Evolutionary conservation across 2,888 invertebrate genomes (phyloP).

Genomic region (Lordiphosa fenestrarum): DNA sequence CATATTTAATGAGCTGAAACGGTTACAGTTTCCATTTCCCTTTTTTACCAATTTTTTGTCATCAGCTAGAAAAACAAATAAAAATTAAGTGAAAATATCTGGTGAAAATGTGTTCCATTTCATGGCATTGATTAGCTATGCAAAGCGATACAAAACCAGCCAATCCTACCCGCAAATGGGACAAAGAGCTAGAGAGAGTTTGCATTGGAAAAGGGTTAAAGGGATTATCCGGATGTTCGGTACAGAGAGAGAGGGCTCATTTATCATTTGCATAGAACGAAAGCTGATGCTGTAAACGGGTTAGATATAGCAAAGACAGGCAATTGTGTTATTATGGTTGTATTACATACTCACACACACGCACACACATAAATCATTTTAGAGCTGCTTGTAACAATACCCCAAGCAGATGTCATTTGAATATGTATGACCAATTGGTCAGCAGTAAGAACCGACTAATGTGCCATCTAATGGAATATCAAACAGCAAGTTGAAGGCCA

Average conservation of each 20-base stretch:
- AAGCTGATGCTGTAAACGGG: slow-evolving; percentile 35
- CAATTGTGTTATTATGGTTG: slow-evolving; percentile 17
- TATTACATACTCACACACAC: slow-evolving; percentile 19
- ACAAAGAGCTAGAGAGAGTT: slow-evolving; percentile 3
- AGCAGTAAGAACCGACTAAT: slow-evolving; percentile 31
- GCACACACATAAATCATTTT: slow-evolving; percentile 44
- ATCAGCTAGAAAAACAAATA: slow-evolving; percentile 69
- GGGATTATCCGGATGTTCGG: slow-evolving; percentile 13
- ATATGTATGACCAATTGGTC: slow-evolving; percentile 38
- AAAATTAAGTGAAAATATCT: slow-evolving; percentile 68
- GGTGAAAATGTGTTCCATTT: slow-evolving; percentile 41
- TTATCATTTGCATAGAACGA: slow-evolving; percentile 61
- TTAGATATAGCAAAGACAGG: slow-evolving; percentile 16
- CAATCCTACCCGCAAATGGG: slow-evolving; percentile 2
- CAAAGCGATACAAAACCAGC: slow-evolving; percentile 25
- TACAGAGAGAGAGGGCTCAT: slow-evolving; percentile 37
- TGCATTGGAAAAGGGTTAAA: slow-evolving; percentile 26
- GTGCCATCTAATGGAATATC: slow-evolving; percentile 20
- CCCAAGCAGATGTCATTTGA: slow-evolving; percentile 31
- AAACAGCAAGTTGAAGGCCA: slow-evolving; percentile 2
- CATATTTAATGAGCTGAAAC: slow-evolving; percentile 63
- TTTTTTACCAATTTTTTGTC: slow-evolving; percentile 40
- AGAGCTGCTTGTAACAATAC: slow-evolving; percentile 25
- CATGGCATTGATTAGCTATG: slow-evolving; percentile 53
- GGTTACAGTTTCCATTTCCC: slow-evolving; percentile 27